These are phyloP conservation scores for Parnassius mnemosyne DNA, from an alignment of 2,888 invertebrate species.

Conservation along the genomic window DNA sequence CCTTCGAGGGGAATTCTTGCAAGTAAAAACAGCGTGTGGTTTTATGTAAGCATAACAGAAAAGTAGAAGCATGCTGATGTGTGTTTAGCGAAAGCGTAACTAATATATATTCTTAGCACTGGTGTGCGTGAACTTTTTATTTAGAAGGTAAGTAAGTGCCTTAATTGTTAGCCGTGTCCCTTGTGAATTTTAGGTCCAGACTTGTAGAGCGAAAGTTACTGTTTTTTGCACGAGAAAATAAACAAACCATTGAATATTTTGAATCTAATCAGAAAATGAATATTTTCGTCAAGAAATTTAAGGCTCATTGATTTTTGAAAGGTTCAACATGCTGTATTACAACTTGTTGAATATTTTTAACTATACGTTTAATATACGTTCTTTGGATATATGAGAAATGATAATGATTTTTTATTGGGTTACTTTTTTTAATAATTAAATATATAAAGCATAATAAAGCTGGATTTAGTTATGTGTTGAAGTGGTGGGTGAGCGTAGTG, in stretches of 20 bases:
- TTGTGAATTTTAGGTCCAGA: constrained; percentile 14
- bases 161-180: constrained; percentile 21
- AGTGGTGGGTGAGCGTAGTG: no score
- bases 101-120: constrained; percentile 48
- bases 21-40: constrained; percentile 61
- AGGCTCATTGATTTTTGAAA: no score
- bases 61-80: constrained; percentile 67
- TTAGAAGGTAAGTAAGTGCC: constrained; percentile 58
- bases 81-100: constrained; percentile 58
- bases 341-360: no score
- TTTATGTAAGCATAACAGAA: constrained; percentile 71
- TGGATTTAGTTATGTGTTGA: no score
- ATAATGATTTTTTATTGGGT: no score
- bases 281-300: no score
- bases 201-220: constrained; percentile 18
- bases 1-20: constrained; percentile 46
- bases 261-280: no score
- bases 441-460: no score
- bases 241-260: not conserved
- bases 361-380: no score
- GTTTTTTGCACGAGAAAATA: constrained; percentile 17
- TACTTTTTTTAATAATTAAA: no score
- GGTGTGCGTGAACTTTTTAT: constrained; percentile 58
- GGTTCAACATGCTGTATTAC: no score
- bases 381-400: no score